Base-by-base conservation (phyloP, 2,113 vertebrate genomes). In the Astur gentilis region DNA sequence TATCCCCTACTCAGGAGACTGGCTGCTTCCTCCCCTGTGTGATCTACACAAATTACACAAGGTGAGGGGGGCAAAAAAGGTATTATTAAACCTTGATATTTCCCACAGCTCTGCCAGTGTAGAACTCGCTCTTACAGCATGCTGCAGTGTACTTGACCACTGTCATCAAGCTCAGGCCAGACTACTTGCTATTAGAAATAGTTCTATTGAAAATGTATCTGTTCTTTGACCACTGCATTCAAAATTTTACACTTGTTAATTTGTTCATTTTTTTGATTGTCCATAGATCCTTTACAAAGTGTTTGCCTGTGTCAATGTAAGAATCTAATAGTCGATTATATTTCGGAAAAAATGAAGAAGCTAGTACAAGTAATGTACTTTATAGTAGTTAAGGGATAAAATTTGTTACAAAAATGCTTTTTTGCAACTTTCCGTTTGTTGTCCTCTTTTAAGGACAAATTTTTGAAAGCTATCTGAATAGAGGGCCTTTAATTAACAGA, bases 401-500 rank as follows among this genome's bases (percentile, higher is more conserved):
- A 40, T 40, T 19, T 36, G 10, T 26, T 69, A 18, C 2, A 23
- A 45, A 90, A 72, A 13, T 11, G 1, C 4, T 45, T 32, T 38
- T 38, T 65, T 52, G 17, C 14, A 34, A 14, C 20, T 62, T 60
- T 18, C 31, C n/a, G 3, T 38, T 52, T 49, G 12, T 62, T 78
- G 55, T 36, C 60, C 34, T 52, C 26, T 34, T 83, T 38, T 18
- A 54, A 80, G 72, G 77, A 36, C 27, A 20, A 27, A 19, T 38
- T 54, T 55, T 32, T 40, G 34, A 70, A 62, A 90, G 9, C 40
- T 84, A 6, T 44, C 34, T 62, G 57, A 69, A 47, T 78, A 40
- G 62, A 75, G 42, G n/a, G 38, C 36, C 42, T 84, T 91, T 96
- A 83, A 95, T 97, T 88, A 96, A 86, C 34, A 50, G 47, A 19